phyloP scores from a whole-genome alignment of 1,140 invertebrate species.

The Lutraria rhynchaena region DNA sequence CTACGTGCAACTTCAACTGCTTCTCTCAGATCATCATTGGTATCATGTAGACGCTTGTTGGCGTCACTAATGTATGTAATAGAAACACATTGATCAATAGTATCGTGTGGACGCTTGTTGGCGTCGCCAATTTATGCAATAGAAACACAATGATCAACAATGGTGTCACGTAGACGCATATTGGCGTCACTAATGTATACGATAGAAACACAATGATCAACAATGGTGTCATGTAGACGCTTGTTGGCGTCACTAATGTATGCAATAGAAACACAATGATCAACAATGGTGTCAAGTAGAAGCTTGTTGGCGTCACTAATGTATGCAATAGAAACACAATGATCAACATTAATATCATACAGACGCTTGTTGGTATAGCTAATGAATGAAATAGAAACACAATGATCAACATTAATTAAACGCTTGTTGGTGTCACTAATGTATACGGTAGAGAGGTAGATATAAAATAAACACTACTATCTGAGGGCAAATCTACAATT shows the following conservation, averaged over 20 bases:
- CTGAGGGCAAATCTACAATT: too few relatives aligned
- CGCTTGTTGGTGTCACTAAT: too few relatives aligned
- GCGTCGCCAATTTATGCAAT: slow-evolving; percentile 82
- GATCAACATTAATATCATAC: slow-evolving; percentile 85
- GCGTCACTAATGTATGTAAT: slow-evolving; percentile 82
- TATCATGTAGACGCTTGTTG: slow-evolving; percentile 85
- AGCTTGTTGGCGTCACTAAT: slow-evolving; percentile 85
- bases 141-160: slow-evolving; percentile 80
- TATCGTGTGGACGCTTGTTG: slow-evolving; percentile 85
- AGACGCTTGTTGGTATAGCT: slow-evolving; percentile 86
- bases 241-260: slow-evolving; percentile 85
- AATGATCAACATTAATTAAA: too few relatives aligned
- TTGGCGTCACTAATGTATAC: slow-evolving; percentile 84
- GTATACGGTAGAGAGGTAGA: too few relatives aligned
- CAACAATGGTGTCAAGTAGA: slow-evolving; percentile 86
- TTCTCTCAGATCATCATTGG: slow-evolving; percentile 84
- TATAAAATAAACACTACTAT: too few relatives aligned
- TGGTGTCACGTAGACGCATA: slow-evolving; percentile 85
- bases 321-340: slow-evolving; percentile 27
- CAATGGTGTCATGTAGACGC: slow-evolving; percentile 85
- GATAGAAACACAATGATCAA: slow-evolving; percentile 66
- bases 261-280: background rate
- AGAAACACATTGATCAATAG: slow-evolving; percentile 82
- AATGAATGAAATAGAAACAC: too few relatives aligned
- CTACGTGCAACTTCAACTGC: slow-evolving; percentile 77